Percentiles rank a stretch among this genome's conserved stretches.
These are phyloP conservation scores for Bombylius discolor DNA, from an alignment of 2,888 invertebrate species.

Conservation along the genomic window DNA sequence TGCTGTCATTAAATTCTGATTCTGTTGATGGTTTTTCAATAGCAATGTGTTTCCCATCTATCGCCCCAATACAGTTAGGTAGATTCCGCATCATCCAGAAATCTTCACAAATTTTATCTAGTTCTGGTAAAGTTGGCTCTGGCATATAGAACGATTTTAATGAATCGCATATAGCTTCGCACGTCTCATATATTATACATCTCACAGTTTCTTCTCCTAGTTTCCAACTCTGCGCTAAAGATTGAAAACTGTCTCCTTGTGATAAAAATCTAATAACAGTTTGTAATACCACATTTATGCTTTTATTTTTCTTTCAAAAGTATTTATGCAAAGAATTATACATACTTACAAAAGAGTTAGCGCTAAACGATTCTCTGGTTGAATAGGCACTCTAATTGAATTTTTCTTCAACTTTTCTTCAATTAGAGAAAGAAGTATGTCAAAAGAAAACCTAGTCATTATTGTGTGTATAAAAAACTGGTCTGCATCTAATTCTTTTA, in stretches of 20 bases:
- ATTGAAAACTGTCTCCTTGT: constrained; percentile 1
- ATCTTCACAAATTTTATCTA: constrained; percentile 1
- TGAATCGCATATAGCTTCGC: constrained; percentile 7
- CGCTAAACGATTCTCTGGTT: not conserved
- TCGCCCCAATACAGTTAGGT: constrained; percentile 16
- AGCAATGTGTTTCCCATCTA: no score
- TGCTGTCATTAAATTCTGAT: constrained; percentile 21
- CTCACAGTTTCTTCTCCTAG: constrained; percentile 8
- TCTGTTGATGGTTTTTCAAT: constrained; percentile 16
- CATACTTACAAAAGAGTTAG: not conserved
- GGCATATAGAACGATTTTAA: no score
- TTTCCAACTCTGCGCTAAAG: constrained; percentile 6
- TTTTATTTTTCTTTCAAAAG: no score
- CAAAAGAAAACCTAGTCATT: not conserved
- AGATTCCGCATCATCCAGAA: constrained; percentile 12
- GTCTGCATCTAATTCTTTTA: not conserved
- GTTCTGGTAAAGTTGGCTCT: constrained; percentile 1
- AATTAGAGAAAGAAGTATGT: not conserved
- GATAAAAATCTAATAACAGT: not conserved
- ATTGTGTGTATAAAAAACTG: not conserved
- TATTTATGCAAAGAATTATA: no score
- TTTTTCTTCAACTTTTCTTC: not conserved
- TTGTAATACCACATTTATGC: not conserved
- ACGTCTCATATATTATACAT: constrained; percentile 7
- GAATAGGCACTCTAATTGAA: not conserved